Conservation (phyloP, 2,888 invertebrate genomes). For the Aphrophora alni region DNA sequence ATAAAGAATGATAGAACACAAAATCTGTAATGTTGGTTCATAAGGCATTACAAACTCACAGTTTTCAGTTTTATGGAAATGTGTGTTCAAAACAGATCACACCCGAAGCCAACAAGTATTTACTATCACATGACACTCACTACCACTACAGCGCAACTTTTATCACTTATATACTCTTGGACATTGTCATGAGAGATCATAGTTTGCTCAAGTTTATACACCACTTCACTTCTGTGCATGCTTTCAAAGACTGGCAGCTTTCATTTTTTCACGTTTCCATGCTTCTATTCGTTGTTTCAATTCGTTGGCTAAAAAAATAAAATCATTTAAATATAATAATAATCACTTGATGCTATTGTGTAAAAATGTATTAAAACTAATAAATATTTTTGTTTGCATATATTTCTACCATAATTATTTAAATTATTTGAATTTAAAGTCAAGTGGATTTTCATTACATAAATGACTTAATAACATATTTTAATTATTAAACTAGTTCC, state of each 20-base stretch:
- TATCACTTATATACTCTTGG: background rate
- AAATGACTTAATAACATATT: too few species aligned
- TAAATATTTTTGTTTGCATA: too few species aligned
- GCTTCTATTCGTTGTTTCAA: conserved; percentile 83
- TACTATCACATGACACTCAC: background rate
- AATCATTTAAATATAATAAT: too few species aligned
- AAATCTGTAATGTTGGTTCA: background rate
- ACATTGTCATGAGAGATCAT: background rate
- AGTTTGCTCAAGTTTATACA: background rate
- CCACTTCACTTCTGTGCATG: background rate
- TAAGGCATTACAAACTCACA: background rate
- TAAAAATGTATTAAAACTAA: too few species aligned
- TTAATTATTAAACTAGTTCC: too few species aligned
- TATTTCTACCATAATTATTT: too few species aligned
- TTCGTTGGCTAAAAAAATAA: conserved; percentile 71
- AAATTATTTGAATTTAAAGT: too few species aligned
- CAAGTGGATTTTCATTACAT: too few species aligned
- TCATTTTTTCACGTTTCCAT: conserved; percentile 83
- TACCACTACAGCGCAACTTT: background rate
- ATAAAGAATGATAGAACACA: conserved; percentile 2
- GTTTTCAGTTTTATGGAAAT: conserved; percentile 7
- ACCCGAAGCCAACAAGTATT: background rate
- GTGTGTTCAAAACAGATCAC: background rate
- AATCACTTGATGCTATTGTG: too few species aligned
- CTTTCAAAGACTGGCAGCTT: conserved; percentile 7